These are phyloP conservation scores for Saguinus imperator DNA, from an alignment of 2,113 vertebrate genomes.

Conservation along the genomic window DNA sequence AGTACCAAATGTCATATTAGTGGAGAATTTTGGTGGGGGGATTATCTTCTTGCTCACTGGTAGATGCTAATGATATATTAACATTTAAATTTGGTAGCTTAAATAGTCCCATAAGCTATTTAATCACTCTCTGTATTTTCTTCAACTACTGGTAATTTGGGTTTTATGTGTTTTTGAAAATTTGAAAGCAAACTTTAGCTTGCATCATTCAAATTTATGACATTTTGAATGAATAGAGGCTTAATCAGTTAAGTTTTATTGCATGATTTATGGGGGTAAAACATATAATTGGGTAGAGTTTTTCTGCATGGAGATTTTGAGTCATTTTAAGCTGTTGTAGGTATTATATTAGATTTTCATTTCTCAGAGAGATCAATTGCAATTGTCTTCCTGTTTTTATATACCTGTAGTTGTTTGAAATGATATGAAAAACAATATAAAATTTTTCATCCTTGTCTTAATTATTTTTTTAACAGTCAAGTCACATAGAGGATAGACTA, in stretches of 20 bases:
- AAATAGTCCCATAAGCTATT: too few relatives aligned
- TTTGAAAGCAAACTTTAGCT: not conserved
- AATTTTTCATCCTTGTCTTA: not conserved
- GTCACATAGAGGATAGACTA: not conserved
- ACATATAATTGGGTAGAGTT: not conserved
- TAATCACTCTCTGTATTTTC: too few relatives aligned
- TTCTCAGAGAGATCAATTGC: not conserved
- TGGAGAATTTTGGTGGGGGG: not conserved
- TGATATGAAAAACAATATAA: not conserved
- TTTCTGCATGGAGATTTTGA: conserved; percentile 32
- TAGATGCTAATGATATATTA: not conserved
- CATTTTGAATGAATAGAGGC: not conserved
- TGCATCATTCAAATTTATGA: not conserved
- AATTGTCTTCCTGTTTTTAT: conserved; percentile 26
- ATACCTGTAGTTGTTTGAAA: conserved; percentile 15
- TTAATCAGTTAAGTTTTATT: not conserved
- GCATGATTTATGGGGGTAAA: not conserved
- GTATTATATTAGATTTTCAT: not conserved
- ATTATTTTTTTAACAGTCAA: not conserved
- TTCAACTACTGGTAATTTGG: too few relatives aligned
- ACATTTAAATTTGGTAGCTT: too few relatives aligned
- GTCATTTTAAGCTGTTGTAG: not conserved
- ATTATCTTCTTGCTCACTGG: not conserved
- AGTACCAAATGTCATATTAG: not conserved
- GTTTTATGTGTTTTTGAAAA: not conserved